Evolutionary conservation across 2,888 invertebrate genomes (phyloP).

Genomic region (Athripsodes cinereus): DNA sequence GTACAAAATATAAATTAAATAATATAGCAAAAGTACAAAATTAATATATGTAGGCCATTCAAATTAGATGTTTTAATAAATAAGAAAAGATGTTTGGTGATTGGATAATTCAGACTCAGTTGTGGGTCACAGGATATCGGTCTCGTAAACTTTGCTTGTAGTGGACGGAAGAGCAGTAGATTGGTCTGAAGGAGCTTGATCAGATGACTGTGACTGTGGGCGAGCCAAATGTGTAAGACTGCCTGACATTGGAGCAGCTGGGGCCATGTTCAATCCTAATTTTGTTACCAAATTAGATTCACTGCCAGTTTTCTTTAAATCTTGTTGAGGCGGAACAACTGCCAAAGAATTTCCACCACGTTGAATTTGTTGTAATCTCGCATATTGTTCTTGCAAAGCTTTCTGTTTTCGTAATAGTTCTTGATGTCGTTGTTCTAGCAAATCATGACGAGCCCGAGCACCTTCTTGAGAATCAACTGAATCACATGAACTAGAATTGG

Average conservation of each 20-base stretch:
- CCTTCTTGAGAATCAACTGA: slow-evolving; percentile 69
- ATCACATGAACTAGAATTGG: slow-evolving; percentile 67
- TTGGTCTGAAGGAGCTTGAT: slow-evolving; percentile 27
- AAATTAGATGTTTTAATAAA: background rate
- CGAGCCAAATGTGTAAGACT: slow-evolving; percentile 57
- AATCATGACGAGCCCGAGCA: slow-evolving; percentile 53
- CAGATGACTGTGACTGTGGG: slow-evolving; percentile 29
- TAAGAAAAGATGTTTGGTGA: background rate
- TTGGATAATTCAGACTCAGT: background rate
- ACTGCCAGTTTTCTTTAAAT: slow-evolving; percentile 81
- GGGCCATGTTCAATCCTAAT: slow-evolving; percentile 63
- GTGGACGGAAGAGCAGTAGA: slow-evolving; percentile 42
- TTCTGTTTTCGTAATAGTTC: slow-evolving; percentile 83
- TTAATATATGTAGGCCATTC: background rate
- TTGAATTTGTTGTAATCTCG: slow-evolving; percentile 81
- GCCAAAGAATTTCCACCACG: slow-evolving; percentile 63
- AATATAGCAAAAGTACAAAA: too few relatives aligned
- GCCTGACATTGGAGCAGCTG: slow-evolving; percentile 45
- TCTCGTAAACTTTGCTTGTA: slow-evolving; percentile 82
- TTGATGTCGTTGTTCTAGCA: slow-evolving; percentile 81
- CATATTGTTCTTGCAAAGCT: slow-evolving; percentile 86
- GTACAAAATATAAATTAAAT: background rate
- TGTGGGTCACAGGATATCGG: slow-evolving; percentile 81
- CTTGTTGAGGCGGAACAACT: slow-evolving; percentile 56
- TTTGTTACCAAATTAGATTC: slow-evolving; percentile 82